Evolutionary conservation across 2,113 vertebrate genomes (phyloP).

Genomic region (Tragelaphus buxtoni): DNA sequence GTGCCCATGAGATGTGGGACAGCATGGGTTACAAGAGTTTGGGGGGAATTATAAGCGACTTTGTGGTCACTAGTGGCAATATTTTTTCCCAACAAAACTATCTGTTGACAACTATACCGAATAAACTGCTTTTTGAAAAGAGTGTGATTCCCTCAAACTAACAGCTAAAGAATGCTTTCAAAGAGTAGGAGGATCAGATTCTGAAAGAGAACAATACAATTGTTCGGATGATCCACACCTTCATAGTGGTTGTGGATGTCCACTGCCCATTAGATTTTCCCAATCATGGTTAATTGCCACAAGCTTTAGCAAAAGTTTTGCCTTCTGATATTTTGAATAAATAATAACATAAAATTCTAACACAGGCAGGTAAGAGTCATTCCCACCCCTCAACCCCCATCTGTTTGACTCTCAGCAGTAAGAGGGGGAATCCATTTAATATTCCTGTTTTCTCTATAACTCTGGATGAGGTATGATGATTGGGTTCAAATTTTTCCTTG

Average conservation of each 20-base stretch:
- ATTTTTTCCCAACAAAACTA: background rate
- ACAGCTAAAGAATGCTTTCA: background rate
- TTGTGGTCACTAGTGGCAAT: background rate
- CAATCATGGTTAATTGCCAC: background rate
- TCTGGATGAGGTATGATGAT: background rate
- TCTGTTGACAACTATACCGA: background rate
- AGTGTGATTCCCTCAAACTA: background rate
- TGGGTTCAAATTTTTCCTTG: background rate
- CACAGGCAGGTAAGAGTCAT: background rate
- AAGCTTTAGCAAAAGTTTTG: background rate
- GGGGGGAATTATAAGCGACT: background rate
- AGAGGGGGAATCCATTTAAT: background rate
- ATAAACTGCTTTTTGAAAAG: background rate
- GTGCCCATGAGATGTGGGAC: background rate
- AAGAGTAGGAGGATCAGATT: background rate
- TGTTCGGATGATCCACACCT: background rate
- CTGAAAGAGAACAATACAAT: background rate
- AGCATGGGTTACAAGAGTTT: background rate
- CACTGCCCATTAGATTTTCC: background rate
- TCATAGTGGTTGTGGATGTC: background rate
- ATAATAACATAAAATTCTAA: constrained; percentile 1
- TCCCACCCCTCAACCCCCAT: fast-evolving
- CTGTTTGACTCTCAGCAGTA: background rate
- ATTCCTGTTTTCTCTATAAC: background rate
- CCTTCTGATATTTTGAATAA: background rate